Evolutionary conservation across 2,888 invertebrate species (phyloP).

Genomic region (Drosophila koepferae): DNA sequence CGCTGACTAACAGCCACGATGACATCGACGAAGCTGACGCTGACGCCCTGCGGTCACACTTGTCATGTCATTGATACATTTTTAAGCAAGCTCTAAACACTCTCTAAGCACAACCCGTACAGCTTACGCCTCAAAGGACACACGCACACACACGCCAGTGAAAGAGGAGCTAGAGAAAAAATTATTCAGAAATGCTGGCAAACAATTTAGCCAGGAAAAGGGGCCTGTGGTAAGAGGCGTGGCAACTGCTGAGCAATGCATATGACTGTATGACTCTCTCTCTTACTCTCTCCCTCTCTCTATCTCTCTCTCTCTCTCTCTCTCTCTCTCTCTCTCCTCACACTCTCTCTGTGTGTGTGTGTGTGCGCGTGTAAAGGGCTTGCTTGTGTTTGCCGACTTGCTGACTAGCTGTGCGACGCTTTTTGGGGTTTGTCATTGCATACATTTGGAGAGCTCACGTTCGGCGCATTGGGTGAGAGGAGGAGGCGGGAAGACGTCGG

Average conservation of each 20-base stretch:
- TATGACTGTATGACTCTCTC: neutral
- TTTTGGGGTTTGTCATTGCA: constrained; percentile 73
- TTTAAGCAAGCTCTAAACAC: constrained; percentile 81
- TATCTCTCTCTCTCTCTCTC: too few species aligned
- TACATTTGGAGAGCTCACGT: constrained; percentile 70
- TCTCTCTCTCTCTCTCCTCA: too few species aligned
- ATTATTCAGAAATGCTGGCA: constrained; percentile 83
- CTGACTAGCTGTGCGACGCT: constrained; percentile 69
- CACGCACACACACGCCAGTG: neutral
- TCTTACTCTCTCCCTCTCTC: too few species aligned
- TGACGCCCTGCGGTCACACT: constrained; percentile 67
- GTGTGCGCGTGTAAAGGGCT: constrained; percentile 36
- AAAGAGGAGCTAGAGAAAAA: constrained; percentile 44
- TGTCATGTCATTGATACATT: constrained; percentile 77
- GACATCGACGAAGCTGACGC: constrained; percentile 6
- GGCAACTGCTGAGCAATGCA: constrained; percentile 34
- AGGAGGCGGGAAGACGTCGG: neutral
- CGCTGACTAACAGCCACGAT: constrained; percentile 14
- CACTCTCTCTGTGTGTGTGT: constrained; percentile 3
- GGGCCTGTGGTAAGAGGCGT: constrained; percentile 36
- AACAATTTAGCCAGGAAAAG: constrained; percentile 73
- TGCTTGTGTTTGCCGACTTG: constrained; percentile 63
- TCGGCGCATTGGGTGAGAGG: constrained; percentile 13
- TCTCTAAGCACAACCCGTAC: constrained; percentile 76
- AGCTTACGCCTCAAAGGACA: constrained; percentile 60